Evolutionary conservation across 2,888 invertebrate genomes (phyloP).

Genomic region (Scaptomyza tumidula): DNA sequence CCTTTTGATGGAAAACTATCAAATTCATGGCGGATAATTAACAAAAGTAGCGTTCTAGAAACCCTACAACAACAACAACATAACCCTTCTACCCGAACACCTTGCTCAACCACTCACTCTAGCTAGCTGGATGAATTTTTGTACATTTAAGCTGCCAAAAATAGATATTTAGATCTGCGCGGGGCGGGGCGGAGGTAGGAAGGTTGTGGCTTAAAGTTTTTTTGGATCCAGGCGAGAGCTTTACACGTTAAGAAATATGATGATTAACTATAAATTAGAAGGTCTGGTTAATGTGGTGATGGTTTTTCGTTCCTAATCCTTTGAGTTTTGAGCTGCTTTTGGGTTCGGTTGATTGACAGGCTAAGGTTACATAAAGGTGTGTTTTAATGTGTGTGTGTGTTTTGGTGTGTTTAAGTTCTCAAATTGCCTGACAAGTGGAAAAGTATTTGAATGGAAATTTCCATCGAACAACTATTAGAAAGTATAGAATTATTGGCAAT

Average conservation of each 20-base stretch:
- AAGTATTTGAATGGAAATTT: conserved; percentile 36
- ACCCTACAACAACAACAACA: conserved; percentile 2
- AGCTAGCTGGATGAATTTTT: conserved; percentile 43
- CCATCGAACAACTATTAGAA: not conserved
- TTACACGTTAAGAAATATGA: conserved; percentile 44
- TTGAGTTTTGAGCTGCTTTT: conserved; percentile 12
- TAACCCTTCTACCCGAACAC: not conserved
- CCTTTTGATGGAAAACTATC: conserved; percentile 74
- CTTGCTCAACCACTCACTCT: not conserved
- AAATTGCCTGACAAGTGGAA: conserved; percentile 52
- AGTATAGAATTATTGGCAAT: not conserved
- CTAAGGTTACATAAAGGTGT: not conserved
- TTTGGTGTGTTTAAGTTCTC: conserved; percentile 16
- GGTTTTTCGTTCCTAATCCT: conserved; percentile 10
- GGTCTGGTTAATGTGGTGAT: conserved; percentile 41
- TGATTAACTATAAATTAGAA: conserved; percentile 53
- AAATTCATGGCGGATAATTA: conserved; percentile 76
- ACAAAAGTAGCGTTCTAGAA: conserved; percentile 39
- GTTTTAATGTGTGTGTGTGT: not conserved
- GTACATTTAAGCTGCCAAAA: conserved; percentile 59
- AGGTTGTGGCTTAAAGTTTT: conserved; percentile 46
- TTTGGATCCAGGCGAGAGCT: conserved; percentile 27
- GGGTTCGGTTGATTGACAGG: conserved; percentile 27
- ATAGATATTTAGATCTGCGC: conserved; percentile 61
- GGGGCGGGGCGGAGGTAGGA: not conserved